Evolutionary conservation across 2,888 invertebrate species (phyloP).

Genomic region (Auanema sp.): DNA sequence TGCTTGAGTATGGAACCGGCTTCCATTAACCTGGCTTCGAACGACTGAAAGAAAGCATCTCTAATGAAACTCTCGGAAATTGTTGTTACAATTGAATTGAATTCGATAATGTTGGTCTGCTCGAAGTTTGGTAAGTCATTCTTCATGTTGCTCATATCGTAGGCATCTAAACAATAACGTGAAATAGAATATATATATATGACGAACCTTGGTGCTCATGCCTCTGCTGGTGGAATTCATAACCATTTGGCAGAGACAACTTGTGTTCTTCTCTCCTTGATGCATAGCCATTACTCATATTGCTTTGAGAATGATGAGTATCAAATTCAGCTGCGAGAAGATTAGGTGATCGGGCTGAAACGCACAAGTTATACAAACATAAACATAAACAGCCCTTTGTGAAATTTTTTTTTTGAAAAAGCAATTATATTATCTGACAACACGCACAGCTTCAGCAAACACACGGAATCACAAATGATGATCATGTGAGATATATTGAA

Average conservation of each 20-base stretch:
- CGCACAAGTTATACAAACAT: no score
- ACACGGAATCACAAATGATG: no score
- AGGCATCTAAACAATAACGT: slow-evolving; percentile 13
- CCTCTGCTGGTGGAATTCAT: background rate
- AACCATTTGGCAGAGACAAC: slow-evolving; percentile 2
- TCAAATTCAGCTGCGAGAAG: no score
- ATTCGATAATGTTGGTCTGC: slow-evolving; percentile 18
- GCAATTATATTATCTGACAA: no score
- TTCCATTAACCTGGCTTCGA: slow-evolving; percentile 43
- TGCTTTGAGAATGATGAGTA: no score
- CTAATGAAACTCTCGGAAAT: background rate
- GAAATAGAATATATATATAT: background rate
- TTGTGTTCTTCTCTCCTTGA: background rate
- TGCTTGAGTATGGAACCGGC: slow-evolving; percentile 39
- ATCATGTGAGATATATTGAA: no score
- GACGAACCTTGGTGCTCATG: slow-evolving; percentile 13
- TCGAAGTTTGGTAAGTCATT: slow-evolving; percentile 13
- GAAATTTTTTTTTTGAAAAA: no score
- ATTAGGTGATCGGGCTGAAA: no score
- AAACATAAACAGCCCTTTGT: no score
- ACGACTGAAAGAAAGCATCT: slow-evolving; percentile 26
- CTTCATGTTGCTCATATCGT: slow-evolving; percentile 13
- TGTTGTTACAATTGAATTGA: slow-evolving; percentile 16
- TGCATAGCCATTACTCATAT: no score
- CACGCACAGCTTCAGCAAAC: no score